Evolutionary conservation across 2,888 invertebrate species (phyloP).

Genomic region (Alviniconcha strummeri): DNA sequence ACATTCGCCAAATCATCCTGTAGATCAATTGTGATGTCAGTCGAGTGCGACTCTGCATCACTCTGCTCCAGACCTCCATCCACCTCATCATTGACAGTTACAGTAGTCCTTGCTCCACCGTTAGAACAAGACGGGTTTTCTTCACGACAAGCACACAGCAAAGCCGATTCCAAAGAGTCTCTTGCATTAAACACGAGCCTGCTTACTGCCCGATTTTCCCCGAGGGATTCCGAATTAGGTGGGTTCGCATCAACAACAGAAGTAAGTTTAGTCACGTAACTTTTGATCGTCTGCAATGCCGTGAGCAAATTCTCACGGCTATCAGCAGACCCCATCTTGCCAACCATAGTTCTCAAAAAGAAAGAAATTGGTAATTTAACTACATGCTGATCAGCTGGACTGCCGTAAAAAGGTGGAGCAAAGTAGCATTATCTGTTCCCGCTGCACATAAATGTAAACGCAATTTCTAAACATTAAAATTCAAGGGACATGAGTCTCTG

Average conservation of each 20-base stretch:
- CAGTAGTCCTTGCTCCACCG: no score
- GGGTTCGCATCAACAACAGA: background rate
- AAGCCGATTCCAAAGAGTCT: slow-evolving; percentile 17
- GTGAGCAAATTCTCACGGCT: background rate
- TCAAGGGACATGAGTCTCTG: no score
- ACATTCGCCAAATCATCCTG: slow-evolving; percentile 6
- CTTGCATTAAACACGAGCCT: slow-evolving; percentile 1
- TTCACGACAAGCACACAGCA: background rate
- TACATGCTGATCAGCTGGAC: no score
- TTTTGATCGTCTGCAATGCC: background rate
- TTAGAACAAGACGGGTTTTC: background rate
- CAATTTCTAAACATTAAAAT: no score
- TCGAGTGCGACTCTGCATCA: no score
- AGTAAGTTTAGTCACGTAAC: background rate
- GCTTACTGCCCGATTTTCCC: background rate
- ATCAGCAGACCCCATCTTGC: background rate
- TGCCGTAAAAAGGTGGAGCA: no score
- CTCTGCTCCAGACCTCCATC: no score
- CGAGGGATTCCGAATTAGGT: background rate
- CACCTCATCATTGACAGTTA: background rate
- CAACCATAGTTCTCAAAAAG: background rate
- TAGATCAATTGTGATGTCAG: no score
- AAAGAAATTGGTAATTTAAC: no score
- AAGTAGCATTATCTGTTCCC: no score
- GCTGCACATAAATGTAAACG: no score